Evolutionary conservation across 2,888 invertebrate species (phyloP).

Genomic region (Drosophila gaucha): DNA sequence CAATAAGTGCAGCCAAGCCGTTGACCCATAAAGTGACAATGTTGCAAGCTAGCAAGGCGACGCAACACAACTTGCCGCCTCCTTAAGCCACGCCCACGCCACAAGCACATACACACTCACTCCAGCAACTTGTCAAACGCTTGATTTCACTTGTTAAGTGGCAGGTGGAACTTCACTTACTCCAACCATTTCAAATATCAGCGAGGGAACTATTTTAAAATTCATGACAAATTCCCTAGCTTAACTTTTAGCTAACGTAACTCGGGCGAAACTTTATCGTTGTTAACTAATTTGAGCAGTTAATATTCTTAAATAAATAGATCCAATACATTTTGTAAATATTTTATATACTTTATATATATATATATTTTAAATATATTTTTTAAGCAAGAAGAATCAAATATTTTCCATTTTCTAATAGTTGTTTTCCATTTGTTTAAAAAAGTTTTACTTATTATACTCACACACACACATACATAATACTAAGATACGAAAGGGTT

Average conservation of each 20-base stretch:
- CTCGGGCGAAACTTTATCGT: not conserved
- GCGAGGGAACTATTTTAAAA: not conserved
- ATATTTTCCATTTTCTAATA: not conserved
- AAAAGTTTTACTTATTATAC: slow-evolving; percentile 30
- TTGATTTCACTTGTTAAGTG: slow-evolving; percentile 23
- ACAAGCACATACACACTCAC: not conserved
- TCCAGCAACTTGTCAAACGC: slow-evolving; percentile 23
- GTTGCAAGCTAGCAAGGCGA: slow-evolving; percentile 49
- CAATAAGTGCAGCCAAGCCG: slow-evolving; percentile 66
- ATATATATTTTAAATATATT: not conserved
- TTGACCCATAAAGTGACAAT: slow-evolving; percentile 75
- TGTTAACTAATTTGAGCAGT: not conserved
- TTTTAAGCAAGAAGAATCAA: not conserved
- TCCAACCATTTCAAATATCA: not conserved
- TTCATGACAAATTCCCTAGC: not conserved
- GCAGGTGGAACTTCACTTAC: slow-evolving; percentile 4
- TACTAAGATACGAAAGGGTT: slow-evolving; percentile 3
- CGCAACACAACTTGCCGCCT: not conserved
- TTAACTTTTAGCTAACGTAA: not conserved
- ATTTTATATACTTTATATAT: not conserved
- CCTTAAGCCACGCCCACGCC: not conserved
- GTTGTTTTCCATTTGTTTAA: not conserved
- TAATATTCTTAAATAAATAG: not conserved
- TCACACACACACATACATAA: slow-evolving; percentile 4
- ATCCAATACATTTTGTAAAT: not conserved